Evolutionary conservation across 2,797 vertebrate genomes (phyloP).

Genomic region (Arctocebus calabarensis): DNA sequence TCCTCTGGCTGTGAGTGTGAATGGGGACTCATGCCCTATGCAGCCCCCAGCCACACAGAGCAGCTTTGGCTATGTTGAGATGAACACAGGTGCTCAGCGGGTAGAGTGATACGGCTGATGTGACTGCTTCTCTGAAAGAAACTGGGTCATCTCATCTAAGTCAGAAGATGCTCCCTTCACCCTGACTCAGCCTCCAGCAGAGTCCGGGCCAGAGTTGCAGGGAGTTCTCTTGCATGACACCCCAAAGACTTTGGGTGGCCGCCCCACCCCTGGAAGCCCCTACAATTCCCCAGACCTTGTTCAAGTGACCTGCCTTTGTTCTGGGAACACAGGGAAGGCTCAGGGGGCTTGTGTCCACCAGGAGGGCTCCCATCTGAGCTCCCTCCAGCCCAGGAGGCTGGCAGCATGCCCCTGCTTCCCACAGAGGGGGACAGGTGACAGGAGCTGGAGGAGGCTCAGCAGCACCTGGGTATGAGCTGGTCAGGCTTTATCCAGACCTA

Average conservation of each 20-base stretch:
- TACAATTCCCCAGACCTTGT: not conserved
- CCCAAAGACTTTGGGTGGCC: not conserved
- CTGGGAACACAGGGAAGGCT: not conserved
- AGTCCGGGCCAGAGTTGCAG: not conserved
- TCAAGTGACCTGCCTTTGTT: not conserved
- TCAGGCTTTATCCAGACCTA: not conserved
- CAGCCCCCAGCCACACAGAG: not conserved
- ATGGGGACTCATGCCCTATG: not conserved
- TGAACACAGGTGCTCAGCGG: fast-evolving
- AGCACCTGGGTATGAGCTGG: not conserved
- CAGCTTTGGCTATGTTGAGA: not conserved
- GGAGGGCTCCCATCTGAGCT: not conserved
- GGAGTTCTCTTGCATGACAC: not conserved
- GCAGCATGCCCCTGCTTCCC: not conserved
- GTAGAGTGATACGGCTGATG: not conserved
- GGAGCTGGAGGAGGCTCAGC: not conserved
- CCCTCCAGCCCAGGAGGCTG: not conserved
- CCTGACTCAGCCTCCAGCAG: not conserved
- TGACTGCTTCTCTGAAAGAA: not conserved
- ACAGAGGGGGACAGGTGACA: not conserved
- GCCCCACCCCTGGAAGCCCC: not conserved
- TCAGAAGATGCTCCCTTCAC: not conserved
- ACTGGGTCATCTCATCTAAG: not conserved
- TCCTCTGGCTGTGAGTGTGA: not conserved
- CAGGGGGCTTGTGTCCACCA: not conserved